Percentiles rank a stretch among this genome's conserved stretches.
Evolutionary conservation across 2,888 invertebrate genomes (phyloP).

Genomic region (Punctoribates punctum): DNA sequence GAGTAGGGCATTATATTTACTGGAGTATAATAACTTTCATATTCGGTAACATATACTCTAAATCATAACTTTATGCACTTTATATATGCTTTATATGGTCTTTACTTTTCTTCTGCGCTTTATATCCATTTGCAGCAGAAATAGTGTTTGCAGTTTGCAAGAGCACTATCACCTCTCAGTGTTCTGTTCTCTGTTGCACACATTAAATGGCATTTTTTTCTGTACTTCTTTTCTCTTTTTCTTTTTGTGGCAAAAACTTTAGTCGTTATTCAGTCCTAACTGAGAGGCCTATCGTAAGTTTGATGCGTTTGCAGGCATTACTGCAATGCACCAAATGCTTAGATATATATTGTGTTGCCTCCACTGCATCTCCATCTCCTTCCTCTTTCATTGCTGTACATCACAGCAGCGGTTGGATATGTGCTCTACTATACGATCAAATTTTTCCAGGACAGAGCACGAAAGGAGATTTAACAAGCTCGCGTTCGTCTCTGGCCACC

Average conservation of each 20-base stretch:
- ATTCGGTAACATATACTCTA: slow-evolving; percentile 34
- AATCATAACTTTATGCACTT: slow-evolving; percentile 26
- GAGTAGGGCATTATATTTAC: background rate
- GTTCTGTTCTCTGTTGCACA: slow-evolving; percentile 27
- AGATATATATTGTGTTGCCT: slow-evolving; percentile 20
- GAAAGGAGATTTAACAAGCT: slow-evolving; percentile 35
- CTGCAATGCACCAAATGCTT: slow-evolving; percentile 34
- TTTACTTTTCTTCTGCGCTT: background rate
- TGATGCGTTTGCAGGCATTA: slow-evolving; percentile 19
- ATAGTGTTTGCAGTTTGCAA: background rate
- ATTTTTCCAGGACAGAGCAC: slow-evolving; percentile 34
- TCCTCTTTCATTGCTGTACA: slow-evolving; percentile 21
- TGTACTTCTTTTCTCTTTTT: background rate
- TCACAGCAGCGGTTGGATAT: slow-evolving; percentile 25
- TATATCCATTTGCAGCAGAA: too few relatives aligned
- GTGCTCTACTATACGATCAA: slow-evolving; percentile 10
- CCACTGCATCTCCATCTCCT: slow-evolving; percentile 13
- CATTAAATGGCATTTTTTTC: slow-evolving; percentile 15
- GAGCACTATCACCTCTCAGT: slow-evolving; percentile 22
- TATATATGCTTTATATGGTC: slow-evolving; percentile 19
- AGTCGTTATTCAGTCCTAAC: slow-evolving; percentile 23
- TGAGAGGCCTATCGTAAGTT: slow-evolving; percentile 1
- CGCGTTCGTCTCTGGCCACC: slow-evolving; percentile 18
- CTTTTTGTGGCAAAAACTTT: slow-evolving; percentile 24
- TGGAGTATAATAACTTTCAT: slow-evolving; percentile 23